Conservation (phyloP, 2,888 invertebrate genomes). For the Eurytoma californica region DNA sequence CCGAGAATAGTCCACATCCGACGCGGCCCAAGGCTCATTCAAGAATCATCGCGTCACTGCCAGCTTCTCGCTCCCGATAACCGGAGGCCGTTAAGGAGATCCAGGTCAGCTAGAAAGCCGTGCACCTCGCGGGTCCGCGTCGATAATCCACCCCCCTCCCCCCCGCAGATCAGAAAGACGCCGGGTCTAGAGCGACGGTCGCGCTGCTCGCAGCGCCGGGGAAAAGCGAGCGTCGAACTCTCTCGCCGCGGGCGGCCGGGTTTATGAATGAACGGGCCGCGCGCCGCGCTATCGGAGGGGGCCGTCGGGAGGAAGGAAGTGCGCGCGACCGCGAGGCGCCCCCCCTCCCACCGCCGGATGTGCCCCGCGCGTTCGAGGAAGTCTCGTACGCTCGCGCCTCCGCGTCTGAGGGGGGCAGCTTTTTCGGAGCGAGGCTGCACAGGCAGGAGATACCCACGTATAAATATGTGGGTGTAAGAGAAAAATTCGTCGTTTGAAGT, state of each 20-base stretch:
- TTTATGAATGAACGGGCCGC: conserved; percentile 44
- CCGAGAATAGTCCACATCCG: no score
- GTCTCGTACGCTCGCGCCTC: neutral
- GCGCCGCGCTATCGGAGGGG: conserved; percentile 19
- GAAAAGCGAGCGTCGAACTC: neutral
- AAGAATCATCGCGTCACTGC: no score
- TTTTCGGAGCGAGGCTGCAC: neutral
- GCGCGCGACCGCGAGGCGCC: conserved; percentile 8
- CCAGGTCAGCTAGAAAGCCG: no score
- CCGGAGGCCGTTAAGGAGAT: no score
- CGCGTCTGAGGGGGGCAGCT: neutral
- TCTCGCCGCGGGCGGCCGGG: neutral
- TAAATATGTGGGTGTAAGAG: no score
- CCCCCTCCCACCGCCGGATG: conserved; percentile 38
- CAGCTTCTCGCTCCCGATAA: no score
- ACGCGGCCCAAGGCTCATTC: no score
- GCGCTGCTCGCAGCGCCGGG: neutral
- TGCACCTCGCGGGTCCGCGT: no score
- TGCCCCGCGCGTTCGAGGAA: conserved; percentile 20
- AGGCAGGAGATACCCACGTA: no score
- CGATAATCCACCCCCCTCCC: no score
- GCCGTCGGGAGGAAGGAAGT: conserved; percentile 22
- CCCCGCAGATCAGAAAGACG: neutral
- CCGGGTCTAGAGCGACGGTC: neutral
- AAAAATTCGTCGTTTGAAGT: no score